These are phyloP conservation scores for Eutolmus rufibarbis DNA, from an alignment of 2,888 invertebrate genomes.

Conservation along the genomic window DNA sequence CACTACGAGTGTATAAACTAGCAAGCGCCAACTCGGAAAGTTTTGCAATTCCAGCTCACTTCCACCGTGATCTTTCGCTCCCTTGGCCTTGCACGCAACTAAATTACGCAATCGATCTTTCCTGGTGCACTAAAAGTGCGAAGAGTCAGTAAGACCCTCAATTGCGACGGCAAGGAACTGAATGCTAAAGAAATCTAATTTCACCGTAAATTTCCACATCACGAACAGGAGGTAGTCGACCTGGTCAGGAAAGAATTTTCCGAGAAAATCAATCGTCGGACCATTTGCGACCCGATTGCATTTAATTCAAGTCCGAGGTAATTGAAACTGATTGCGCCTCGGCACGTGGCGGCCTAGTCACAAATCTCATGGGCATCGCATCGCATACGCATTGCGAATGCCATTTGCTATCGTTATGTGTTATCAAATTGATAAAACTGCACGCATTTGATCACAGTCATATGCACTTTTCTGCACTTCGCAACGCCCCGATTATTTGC, in stretches of 20 bases:
- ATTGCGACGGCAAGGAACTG: not conserved
- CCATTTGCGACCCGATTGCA: not conserved
- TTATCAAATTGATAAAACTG: slow-evolving; percentile 3
- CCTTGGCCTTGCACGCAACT: slow-evolving; percentile 4
- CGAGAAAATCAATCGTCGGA: not conserved
- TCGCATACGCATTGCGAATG: not conserved
- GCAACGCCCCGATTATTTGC: not conserved
- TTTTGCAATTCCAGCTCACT: not conserved
- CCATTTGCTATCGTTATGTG: not conserved
- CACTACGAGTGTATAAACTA: not conserved
- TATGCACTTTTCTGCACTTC: not conserved
- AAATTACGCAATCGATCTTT: not conserved
- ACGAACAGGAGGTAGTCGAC: not conserved
- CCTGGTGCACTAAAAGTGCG: not conserved
- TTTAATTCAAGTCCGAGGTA: not conserved
- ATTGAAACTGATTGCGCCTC: not conserved
- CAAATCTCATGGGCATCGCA: not conserved
- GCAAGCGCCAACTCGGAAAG: not conserved
- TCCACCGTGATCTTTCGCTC: not conserved
- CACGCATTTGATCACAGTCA: not conserved
- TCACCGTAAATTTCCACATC: not conserved
- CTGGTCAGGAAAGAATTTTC: not conserved
- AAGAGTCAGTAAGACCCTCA: not conserved
- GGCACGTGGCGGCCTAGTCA: not conserved
- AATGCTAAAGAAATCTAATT: not conserved